Conservation (phyloP, 2,113 vertebrate genomes). For the Cebidichthys violaceus region DNA sequence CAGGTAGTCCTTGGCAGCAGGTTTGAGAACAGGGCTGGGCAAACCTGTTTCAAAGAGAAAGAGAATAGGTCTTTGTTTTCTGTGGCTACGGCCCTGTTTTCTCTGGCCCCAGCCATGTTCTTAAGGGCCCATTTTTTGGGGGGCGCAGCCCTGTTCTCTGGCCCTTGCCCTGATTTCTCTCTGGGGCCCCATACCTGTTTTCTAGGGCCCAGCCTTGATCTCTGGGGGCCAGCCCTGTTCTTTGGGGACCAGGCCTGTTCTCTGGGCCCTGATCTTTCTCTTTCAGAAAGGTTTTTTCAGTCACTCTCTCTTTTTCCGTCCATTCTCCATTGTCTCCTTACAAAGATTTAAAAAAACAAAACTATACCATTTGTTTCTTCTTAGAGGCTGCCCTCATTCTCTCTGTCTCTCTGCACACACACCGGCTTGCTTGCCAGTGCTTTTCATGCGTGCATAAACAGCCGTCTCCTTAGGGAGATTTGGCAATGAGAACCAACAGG, state of each 20-base stretch:
- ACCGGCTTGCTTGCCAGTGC: constrained; percentile 58
- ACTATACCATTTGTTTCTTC: constrained; percentile 38
- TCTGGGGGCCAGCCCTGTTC: neutral
- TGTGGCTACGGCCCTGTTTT: no score
- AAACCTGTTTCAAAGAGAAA: neutral
- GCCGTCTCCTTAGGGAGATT: constrained; percentile 68
- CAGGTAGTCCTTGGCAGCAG: constrained; percentile 71
- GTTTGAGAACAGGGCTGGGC: constrained; percentile 27
- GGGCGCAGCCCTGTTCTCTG: no score
- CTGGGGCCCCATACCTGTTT: neutral
- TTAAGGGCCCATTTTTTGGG: no score
- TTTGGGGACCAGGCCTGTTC: neutral
- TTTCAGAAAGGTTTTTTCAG: neutral
- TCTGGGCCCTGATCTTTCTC: neutral
- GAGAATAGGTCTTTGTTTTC: neutral
- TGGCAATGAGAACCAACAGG: constrained; percentile 66
- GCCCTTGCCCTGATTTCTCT: no score
- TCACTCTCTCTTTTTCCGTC: constrained; percentile 15
- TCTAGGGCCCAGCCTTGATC: neutral
- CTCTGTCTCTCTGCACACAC: constrained; percentile 50
- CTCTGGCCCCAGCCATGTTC: no score
- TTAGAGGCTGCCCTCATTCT: constrained; percentile 62
- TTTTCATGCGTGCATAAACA: constrained; percentile 68
- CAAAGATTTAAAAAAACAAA: constrained; percentile 28
- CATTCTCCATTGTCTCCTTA: constrained; percentile 42